Conservation (phyloP, 2,113 vertebrate species). For the Rattus rattus region DNA sequence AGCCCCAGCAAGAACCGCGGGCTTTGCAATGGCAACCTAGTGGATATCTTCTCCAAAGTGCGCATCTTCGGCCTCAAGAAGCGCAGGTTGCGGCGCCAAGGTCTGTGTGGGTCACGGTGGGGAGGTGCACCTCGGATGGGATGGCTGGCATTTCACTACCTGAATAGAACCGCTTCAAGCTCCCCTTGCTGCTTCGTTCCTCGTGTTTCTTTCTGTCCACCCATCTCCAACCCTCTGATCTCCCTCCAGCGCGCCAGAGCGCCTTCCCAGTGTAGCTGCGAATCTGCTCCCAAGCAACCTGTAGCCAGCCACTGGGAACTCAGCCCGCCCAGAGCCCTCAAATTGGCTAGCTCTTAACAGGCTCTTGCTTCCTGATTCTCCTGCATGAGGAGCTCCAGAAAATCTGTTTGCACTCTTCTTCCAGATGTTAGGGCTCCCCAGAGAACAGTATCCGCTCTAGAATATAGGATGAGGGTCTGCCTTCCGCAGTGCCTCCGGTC, state of each 20-base stretch:
- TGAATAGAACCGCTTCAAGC: background rate
- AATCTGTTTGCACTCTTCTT: background rate
- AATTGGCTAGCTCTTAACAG: background rate
- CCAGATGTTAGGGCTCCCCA: background rate
- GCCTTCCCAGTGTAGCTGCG: conserved; percentile 3
- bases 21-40: conserved; percentile 97
- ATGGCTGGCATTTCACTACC: background rate
- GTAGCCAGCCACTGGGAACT: conserved; percentile 71
- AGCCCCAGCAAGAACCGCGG: conserved; percentile 98
- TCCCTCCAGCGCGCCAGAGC: background rate
- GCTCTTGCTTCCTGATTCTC: background rate
- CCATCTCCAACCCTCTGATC: background rate
- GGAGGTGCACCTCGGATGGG: conserved; percentile 44
- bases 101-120: conserved; percentile 83
- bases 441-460: background rate
- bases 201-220: background rate
- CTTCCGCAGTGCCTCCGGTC: background rate
- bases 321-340: background rate
- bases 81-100: conserved; percentile 97
- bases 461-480: fast-evolving
- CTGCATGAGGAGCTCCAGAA: background rate
- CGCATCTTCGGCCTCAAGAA: conserved; percentile 99
- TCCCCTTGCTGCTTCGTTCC: background rate
- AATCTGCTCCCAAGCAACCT: conserved; percentile 53
- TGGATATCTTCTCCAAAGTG: conserved; percentile 99